These are phyloP conservation scores for Chiridota heheva DNA, from an alignment of 35 echinoderm and acorn worm genomes.

Conservation along the genomic window DNA sequence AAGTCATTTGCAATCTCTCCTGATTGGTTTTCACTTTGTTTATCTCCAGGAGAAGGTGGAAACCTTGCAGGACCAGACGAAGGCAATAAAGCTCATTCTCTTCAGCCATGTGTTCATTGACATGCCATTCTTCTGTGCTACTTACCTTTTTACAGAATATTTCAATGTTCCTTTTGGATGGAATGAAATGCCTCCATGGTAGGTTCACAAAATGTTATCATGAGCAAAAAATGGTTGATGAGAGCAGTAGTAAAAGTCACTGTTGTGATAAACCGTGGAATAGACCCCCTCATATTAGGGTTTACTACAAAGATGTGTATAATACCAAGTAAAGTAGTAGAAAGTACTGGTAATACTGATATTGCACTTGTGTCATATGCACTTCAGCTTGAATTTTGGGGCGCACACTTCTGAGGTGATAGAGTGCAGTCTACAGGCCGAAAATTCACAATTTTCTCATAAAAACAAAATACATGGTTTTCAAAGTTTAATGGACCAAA, in stretches of 20 bases:
- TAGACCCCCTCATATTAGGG: neutral
- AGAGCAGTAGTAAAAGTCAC: neutral
- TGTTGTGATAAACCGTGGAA: neutral
- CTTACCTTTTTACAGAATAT: constrained; percentile 61
- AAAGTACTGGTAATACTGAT: too few species aligned
- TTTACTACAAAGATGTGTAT: too few species aligned
- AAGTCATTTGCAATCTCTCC: neutral
- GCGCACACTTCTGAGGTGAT: too few species aligned
- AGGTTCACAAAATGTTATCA: too few species aligned
- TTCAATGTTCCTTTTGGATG: constrained; percentile 69
- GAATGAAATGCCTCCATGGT: constrained; percentile 86
- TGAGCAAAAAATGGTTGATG: neutral
- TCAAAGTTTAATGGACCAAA: too few species aligned
- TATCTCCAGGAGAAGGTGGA: constrained; percentile 66
- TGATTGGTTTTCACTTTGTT: neutral
- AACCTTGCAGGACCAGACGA: constrained; percentile 63
- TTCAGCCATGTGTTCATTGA: constrained; percentile 81
- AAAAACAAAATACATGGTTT: too few species aligned
- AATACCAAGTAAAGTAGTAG: too few species aligned
- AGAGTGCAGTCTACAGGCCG: too few species aligned
- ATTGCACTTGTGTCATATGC: too few species aligned
- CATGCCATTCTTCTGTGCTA: constrained; percentile 58
- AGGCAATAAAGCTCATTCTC: constrained; percentile 69
- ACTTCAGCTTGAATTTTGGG: too few species aligned
- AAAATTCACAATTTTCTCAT: too few species aligned